Base-by-base conservation (phyloP, 2,113 vertebrate genomes). In the Silurus glanis region DNA sequence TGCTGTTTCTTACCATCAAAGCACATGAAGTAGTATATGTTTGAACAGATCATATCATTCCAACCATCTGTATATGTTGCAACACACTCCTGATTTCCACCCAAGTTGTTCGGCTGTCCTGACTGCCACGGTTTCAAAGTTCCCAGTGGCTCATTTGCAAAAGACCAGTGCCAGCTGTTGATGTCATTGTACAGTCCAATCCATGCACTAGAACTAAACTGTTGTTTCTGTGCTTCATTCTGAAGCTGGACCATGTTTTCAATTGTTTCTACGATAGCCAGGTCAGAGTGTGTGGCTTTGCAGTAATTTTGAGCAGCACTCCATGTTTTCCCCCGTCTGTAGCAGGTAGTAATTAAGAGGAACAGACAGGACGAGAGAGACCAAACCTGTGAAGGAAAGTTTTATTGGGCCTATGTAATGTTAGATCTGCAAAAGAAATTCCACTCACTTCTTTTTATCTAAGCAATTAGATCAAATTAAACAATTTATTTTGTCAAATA, bases 121-220 rank as follows among this genome's bases (percentile, higher is more conserved):
- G 28, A 0, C 2, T 0, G 0, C 66, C 28, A 69, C 12, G 14
- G 6, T 37, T 0, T 4, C n/a, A 66, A 2, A 17, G 1, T 37
- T 17, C 28, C 28, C 7, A 69, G 6, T 69, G 67, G 67, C 2
- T 17, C 13, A 45, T 69, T 69, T 69, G 25, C 67, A 28, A 69
- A 12, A 17, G 67, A 69, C 67, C 28, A 69, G 67, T 1, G 25
- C 28, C 67, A 69, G 23, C 28, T 69, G 14, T 37, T 45, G 6
- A 69, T 16, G 12, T 69, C 67, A 16, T 45, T 45, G 67, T 69
- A 69, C 28, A 69, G 67, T 69, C 67, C 67, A 45, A 45, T 69
- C 28, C 66, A 69, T 37, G 66, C 66, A 6, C 66, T 69, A 6
- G 66, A 37, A 69, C 4, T 28, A n/a, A 66, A 66, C 8, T n/a